A percentile compares a stretch with the other conserved stretches of the same genome.
These are phyloP conservation scores for Leptatherina wallacei DNA, from an alignment of 2,797 vertebrate species.

Conservation along the genomic window DNA sequence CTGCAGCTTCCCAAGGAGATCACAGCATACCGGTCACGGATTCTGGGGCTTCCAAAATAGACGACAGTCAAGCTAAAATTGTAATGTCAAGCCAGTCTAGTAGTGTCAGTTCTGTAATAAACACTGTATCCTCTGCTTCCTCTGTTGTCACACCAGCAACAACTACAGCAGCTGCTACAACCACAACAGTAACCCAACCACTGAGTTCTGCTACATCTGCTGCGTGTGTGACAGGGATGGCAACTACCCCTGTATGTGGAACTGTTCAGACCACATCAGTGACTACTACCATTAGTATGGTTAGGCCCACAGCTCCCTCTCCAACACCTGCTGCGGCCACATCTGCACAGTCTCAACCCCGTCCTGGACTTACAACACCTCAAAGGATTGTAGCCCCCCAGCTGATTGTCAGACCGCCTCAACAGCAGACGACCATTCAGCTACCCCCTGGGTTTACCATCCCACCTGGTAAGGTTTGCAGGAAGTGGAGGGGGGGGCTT, in stretches of 20 bases:
- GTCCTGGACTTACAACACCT: slow-evolving; percentile 79
- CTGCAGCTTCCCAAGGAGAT: slow-evolving; percentile 66
- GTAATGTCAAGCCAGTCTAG: slow-evolving; percentile 72
- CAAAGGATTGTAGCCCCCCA: slow-evolving; percentile 87
- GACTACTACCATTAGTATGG: slow-evolving; percentile 64
- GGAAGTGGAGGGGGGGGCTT: neutral
- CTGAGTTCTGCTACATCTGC: slow-evolving; percentile 59
- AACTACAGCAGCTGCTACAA: slow-evolving; percentile 49
- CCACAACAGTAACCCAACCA: slow-evolving; percentile 64
- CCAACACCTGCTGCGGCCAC: slow-evolving; percentile 65
- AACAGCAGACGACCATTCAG: slow-evolving; percentile 90
- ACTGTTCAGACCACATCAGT: slow-evolving; percentile 62
- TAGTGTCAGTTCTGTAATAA: slow-evolving; percentile 73
- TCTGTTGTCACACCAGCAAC: slow-evolving; percentile 60
- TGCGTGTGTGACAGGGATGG: slow-evolving; percentile 49
- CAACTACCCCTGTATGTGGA: slow-evolving; percentile 69
- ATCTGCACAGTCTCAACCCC: slow-evolving; percentile 75
- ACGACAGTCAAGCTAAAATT: slow-evolving; percentile 78
- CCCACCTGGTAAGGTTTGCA: slow-evolving; percentile 85
- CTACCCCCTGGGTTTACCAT: slow-evolving; percentile 91
- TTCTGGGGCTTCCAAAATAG: slow-evolving; percentile 67
- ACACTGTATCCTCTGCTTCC: slow-evolving; percentile 60
- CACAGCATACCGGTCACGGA: slow-evolving; percentile 68
- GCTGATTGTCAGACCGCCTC: slow-evolving; percentile 88
- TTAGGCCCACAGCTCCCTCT: slow-evolving; percentile 71